Evolutionary conservation across 2,113 vertebrate species (phyloP), one percentile per base, ranked within the genome.

Genomic region (Oryzias celebensis): DNA sequence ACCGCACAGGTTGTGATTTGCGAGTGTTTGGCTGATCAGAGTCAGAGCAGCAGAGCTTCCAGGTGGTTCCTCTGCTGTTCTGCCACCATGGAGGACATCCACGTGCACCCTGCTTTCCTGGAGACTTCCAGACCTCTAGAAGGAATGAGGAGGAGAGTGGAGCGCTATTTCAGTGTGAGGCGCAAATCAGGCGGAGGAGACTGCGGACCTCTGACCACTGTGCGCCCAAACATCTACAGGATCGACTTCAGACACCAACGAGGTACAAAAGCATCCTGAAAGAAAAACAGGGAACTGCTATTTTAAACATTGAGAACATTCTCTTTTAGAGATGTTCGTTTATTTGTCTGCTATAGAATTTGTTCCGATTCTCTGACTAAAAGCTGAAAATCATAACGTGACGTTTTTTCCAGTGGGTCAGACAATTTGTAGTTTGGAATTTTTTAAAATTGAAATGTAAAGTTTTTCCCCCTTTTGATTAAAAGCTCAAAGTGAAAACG

Each of bases 101-200:
- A 65, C 28, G 43, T 14, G 18, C 47, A 74, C 16, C 55, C 23
- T 0, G 61, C 86, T 51, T 81, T 64, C 64, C 80, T 86, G 3
- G 66, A 78, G 31, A 65, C 50, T 4, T 0, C 0, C 3, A 16
- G 5, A 1, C 5, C 64, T 20, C 36, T 7, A 0, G 0, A 0
- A 7, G n/a, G 50, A 6, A 26, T 63, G 8, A 5, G 7, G 10
- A 51, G 18, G 7, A 60, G 1, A 17, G 0, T 78, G 4, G 12
- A 64, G 15, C 55, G 1, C 0, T 68, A 88, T 41, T 85, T 88
- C 28, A 0, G 41, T 0, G 4, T 76, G 14, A 59, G 14, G 0
- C 73, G 77, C 22, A 73, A 2, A 52, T 88, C 86, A 0, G 65
- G 66, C 1, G 86, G 86, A 22, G 80, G 84, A 3, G 77, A 81